These are phyloP conservation scores for Machimus rusticus DNA, from an alignment of 2,888 invertebrate species.

Conservation along the genomic window DNA sequence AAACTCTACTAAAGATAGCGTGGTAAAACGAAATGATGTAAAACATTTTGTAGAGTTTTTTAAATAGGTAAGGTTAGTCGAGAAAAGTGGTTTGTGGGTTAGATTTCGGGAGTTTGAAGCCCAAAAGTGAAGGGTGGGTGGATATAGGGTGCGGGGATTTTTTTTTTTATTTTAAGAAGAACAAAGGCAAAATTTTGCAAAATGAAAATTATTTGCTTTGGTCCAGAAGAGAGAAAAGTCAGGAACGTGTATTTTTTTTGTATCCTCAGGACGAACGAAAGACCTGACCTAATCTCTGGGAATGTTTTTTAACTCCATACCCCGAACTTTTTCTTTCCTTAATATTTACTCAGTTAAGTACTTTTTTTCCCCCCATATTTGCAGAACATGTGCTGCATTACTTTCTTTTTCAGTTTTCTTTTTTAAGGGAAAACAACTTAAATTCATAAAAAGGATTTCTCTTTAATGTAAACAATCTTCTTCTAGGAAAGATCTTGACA, in stretches of 20 bases:
- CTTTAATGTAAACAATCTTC: background rate
- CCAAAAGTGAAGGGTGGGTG: too few species aligned
- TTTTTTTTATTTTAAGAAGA: background rate
- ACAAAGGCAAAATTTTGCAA: background rate
- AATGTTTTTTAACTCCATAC: background rate
- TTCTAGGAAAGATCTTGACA: background rate
- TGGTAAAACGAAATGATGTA: background rate
- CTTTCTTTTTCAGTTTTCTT: background rate
- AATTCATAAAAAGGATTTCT: background rate
- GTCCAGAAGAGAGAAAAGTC: background rate
- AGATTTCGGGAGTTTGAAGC: background rate
- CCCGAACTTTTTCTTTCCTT: background rate
- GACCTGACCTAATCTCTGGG: background rate
- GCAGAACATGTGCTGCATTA: background rate
- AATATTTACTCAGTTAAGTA: background rate
- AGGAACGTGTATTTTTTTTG: background rate
- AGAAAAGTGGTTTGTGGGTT: background rate
- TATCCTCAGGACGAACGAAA: background rate
- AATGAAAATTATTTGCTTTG: background rate
- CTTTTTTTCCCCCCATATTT: background rate
- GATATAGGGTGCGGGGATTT: background rate
- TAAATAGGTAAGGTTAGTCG: background rate
- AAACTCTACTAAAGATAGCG: background rate
- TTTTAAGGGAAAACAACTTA: background rate
- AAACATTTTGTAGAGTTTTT: background rate